phyloP scores from a whole-genome alignment of 1,140 invertebrate species.

The Drosophila mojavensis region DNA sequence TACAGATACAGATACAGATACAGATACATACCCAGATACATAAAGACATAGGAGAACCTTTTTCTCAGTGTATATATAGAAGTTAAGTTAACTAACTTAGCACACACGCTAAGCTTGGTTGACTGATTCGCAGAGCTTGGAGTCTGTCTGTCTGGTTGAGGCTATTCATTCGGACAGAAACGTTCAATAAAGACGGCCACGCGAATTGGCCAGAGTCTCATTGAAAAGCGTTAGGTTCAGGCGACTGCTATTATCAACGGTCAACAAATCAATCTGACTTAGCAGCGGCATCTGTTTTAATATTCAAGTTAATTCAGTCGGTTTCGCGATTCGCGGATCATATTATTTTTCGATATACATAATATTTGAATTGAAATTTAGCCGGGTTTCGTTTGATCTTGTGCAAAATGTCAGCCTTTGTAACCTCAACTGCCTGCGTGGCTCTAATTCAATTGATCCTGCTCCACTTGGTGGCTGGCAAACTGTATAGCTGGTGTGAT shows the following conservation, averaged over 20 bases:
- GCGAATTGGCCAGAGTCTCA: constrained; percentile 56
- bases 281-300: constrained; percentile 9
- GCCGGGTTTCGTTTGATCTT: constrained; percentile 2
- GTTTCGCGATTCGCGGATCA: neutral
- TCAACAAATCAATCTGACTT: constrained; percentile 40
- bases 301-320: constrained; percentile 20
- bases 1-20: no score
- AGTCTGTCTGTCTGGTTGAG: constrained; percentile 57
- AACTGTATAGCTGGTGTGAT: constrained; percentile 75
- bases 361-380: neutral
- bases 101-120: constrained; percentile 46
- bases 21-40: neutral
- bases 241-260: constrained; percentile 13
- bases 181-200: constrained; percentile 80
- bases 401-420: constrained; percentile 41
- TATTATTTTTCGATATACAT: neutral
- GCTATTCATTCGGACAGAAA: constrained; percentile 75
- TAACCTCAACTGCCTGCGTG: constrained; percentile 37
- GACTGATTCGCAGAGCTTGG: constrained; percentile 42
- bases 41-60: neutral
- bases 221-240: constrained; percentile 45
- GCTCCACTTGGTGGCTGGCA: constrained; percentile 43
- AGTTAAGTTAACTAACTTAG: constrained; percentile 48
- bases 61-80: constrained; percentile 38
- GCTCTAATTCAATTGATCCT: constrained; percentile 45